Percentiles rank a stretch among this genome's conserved stretches.
Evolutionary conservation across 2,888 invertebrate species (phyloP).

Genomic region (Eilema caniola): DNA sequence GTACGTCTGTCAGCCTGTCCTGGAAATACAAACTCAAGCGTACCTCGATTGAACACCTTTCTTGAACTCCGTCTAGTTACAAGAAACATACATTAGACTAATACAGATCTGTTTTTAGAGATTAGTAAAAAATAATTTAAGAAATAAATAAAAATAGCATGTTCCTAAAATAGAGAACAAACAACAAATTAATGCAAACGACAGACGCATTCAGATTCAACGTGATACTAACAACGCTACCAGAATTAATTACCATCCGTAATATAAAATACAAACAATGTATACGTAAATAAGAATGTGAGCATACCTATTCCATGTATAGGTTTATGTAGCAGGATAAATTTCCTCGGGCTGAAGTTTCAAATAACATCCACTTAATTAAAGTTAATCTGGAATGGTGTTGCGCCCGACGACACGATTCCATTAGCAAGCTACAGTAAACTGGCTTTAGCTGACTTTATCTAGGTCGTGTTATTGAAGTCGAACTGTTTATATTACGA

Average conservation of each 20-base stretch:
- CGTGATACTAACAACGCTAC: conserved; percentile 2
- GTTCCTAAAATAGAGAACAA: background rate
- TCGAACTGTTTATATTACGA: conserved; percentile 53
- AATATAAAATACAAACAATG: conserved; percentile 15
- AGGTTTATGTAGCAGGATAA: conserved; percentile 69
- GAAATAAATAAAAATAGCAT: background rate
- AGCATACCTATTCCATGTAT: conserved; percentile 39
- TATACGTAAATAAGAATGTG: conserved; percentile 18
- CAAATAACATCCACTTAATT: conserved; percentile 82
- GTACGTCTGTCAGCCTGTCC: background rate
- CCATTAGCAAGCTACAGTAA: conserved; percentile 74
- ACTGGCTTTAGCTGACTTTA: conserved; percentile 59
- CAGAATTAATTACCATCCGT: conserved; percentile 14
- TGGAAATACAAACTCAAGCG: background rate
- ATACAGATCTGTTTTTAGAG: too few relatives aligned
- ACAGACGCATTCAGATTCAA: background rate
- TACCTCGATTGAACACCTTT: too few relatives aligned
- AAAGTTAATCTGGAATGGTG: conserved; percentile 81
- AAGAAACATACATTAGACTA: too few relatives aligned
- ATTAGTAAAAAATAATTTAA: background rate
- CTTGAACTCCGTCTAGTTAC: too few relatives aligned
- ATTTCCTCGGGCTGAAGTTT: conserved; percentile 72
- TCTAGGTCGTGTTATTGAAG: conserved; percentile 61
- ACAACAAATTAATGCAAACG: conserved; percentile 13
- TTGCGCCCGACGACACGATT: conserved; percentile 75